Evolutionary conservation across 2,888 invertebrate genomes (phyloP).

Genomic region (Sericinus montela): DNA sequence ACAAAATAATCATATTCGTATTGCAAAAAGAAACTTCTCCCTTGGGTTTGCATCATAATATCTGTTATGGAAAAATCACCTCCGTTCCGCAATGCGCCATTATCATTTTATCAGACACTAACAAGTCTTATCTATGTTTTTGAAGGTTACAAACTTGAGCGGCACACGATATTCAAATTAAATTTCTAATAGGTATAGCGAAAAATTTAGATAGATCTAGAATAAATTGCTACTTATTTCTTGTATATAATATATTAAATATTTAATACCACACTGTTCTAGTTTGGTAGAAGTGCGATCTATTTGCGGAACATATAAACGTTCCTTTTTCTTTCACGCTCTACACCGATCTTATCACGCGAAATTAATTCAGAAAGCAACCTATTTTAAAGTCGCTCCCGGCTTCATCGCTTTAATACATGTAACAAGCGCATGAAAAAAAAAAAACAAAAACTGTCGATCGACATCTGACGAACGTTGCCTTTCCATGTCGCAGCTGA

Average conservation of each 20-base stretch:
- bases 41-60: background rate
- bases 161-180: slow-evolving; percentile 30
- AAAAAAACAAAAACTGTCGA: slow-evolving; percentile 57
- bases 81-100: slow-evolving; percentile 40
- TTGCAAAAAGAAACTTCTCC: too few species aligned
- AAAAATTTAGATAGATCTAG: slow-evolving; percentile 24
- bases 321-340: too few species aligned
- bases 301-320: too few species aligned
- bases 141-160: slow-evolving; percentile 45
- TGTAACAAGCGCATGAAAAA: slow-evolving; percentile 38
- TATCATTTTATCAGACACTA: slow-evolving; percentile 53
- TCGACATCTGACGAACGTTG: slow-evolving; percentile 63
- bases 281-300: too few species aligned
- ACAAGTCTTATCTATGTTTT: slow-evolving; percentile 40
- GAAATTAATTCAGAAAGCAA: slow-evolving; percentile 3
- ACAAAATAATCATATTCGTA: too few species aligned
- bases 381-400: slow-evolving; percentile 6
- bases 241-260: too few species aligned
- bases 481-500: slow-evolving; percentile 34
- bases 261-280: too few species aligned
- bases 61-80: slow-evolving; percentile 25
- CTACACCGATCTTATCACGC: background rate
- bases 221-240: too few species aligned
- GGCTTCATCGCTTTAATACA: slow-evolving; percentile 23
- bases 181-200: slow-evolving; percentile 19